Evolutionary conservation across 2,888 invertebrate species (phyloP), one percentile per base, ranked within the genome.

Genomic region (Fragum whitleyi): DNA sequence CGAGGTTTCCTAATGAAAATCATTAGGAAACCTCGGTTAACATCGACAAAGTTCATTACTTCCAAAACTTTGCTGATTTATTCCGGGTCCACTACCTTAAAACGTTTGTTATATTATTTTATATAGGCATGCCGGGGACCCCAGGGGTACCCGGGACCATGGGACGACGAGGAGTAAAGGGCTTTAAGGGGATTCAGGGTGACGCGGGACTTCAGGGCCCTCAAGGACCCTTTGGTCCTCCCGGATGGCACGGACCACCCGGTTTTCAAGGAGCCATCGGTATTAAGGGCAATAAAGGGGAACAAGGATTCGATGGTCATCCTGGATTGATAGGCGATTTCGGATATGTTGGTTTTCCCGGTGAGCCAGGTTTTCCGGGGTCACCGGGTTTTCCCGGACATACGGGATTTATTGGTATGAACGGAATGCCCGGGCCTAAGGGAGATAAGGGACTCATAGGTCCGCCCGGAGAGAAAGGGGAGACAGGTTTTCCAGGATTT

Each of bases 381-480:
- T 77, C 74, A 3, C 72, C 70, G 29, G 85, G 85, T 6, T 32
- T 61, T 3, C 32, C 36, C 2, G 85, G 85, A 14, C 69, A 81
- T 42, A 21, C 68, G 0, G 85, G 85, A 1, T 85, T 85, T 55
- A 55, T 77, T 16, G 85, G 85, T 26, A 81, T 85, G 81, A 61
- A 53, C 2, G 85, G 85, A 3, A 59, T 68, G 16, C 81, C 85
- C 1, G 85, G 85, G 1, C 69, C 70, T 11, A 69, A 65, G 14
- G 85, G 85, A 7, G 79, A 85, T 16, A n/a, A 5, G 9, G 85
- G 85, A 3, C n/a, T 51, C 1, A 53, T 29, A 7, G 85, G 85
- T 6, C 28, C 21, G 0, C 62, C 57, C 0, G 85, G 85, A 3
- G 47, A 29, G 6, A 69, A 74, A 19, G 85, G 85, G 11, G 14